Conservation (phyloP, 2,797 vertebrate genomes). For the Thaleichthys pacificus region DNA sequence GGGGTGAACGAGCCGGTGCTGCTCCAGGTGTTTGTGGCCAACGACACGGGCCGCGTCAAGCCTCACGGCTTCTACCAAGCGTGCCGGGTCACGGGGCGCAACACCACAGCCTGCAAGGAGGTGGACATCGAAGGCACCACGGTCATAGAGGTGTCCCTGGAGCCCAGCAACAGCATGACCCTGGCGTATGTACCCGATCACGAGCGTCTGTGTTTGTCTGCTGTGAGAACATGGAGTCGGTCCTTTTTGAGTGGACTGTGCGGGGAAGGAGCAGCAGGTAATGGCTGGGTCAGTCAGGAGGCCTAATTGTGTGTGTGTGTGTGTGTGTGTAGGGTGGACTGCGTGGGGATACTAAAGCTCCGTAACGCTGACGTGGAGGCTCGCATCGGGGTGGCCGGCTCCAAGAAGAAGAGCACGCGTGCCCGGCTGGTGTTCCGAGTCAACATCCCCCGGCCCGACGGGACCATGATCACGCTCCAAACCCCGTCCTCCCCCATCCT, state of each 20-base stretch:
- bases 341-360: slow-evolving; percentile 95
- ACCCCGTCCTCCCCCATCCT: slow-evolving; percentile 91
- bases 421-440: slow-evolving; percentile 95
- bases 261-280: slow-evolving; percentile 11
- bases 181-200: slow-evolving; percentile 83
- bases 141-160: slow-evolving; percentile 94
- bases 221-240: too few species aligned
- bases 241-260: background rate
- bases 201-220: background rate
- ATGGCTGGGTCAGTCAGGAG: slow-evolving; percentile 16
- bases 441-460: slow-evolving; percentile 88
- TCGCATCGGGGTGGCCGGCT: slow-evolving; percentile 93
- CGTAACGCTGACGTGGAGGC: slow-evolving; percentile 97
- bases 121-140: slow-evolving; percentile 96
- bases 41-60: slow-evolving; percentile 93
- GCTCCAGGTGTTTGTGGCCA: slow-evolving; percentile 96
- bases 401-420: slow-evolving; percentile 98
- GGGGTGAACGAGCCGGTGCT: slow-evolving; percentile 92
- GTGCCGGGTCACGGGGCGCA: slow-evolving; percentile 94
- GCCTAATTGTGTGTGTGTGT: background rate
- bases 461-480: slow-evolving; percentile 90
- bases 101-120: slow-evolving; percentile 97
- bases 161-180: slow-evolving; percentile 93
- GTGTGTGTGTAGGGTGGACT: slow-evolving; percentile 85
- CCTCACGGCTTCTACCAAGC: slow-evolving; percentile 99